Evolutionary conservation across 2,113 vertebrate species (phyloP).

Genomic region (Centropus unirufus): DNA sequence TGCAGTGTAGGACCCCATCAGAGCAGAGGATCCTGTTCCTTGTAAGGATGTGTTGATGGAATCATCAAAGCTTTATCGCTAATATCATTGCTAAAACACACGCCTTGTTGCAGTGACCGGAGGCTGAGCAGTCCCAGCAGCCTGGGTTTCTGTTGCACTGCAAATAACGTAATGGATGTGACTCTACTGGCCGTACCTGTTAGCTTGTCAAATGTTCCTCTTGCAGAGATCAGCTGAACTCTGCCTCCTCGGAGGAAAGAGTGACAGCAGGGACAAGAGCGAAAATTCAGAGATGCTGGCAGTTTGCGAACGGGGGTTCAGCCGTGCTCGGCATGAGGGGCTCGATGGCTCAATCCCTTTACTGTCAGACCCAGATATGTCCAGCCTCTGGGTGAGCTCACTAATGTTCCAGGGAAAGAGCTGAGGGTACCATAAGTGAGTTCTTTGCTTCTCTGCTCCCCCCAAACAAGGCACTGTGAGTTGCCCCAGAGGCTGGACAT

Average conservation of each 20-base stretch:
- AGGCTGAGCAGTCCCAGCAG: neutral
- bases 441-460: neutral
- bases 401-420: neutral
- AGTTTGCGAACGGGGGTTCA: neutral
- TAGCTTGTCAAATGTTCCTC: neutral
- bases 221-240: neutral
- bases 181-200: neutral
- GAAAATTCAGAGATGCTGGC: neutral
- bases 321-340: neutral
- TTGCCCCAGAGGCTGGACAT: neutral
- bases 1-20: neutral
- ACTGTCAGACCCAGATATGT: neutral
- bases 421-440: neutral
- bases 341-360: neutral
- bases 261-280: neutral
- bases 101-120: neutral
- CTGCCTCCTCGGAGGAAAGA: neutral
- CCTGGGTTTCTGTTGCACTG: neutral
- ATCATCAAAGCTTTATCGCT: neutral
- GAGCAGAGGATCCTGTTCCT: neutral
- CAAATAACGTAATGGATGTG: neutral
- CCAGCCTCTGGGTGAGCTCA: neutral
- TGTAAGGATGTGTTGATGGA: neutral
- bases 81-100: neutral
- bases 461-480: neutral